These are phyloP conservation scores for Menidia menidia DNA, from an alignment of 2,797 vertebrate species.

Conservation along the genomic window DNA sequence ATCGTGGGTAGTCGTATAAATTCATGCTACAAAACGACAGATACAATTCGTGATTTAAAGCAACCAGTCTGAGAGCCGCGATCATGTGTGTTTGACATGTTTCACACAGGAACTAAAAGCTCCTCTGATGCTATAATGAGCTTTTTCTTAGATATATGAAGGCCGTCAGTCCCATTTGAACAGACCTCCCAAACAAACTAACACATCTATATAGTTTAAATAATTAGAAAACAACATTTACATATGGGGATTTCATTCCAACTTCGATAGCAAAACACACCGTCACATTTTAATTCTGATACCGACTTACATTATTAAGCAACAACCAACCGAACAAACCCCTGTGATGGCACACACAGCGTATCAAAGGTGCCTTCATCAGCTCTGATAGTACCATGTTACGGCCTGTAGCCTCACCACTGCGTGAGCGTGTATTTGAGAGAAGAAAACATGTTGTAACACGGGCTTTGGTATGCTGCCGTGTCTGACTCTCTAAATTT, in stretches of 20 bases:
- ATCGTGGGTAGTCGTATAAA: not conserved
- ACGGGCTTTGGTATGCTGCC: conserved; percentile 34
- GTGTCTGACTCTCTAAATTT: conserved; percentile 11
- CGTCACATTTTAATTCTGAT: not conserved
- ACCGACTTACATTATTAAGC: not conserved
- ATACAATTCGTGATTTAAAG: not conserved
- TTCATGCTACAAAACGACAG: not conserved
- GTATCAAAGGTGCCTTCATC: no score
- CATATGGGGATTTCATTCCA: not conserved
- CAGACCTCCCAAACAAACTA: no score
- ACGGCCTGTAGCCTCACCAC: not conserved
- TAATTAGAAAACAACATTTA: not conserved
- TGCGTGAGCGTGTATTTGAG: not conserved
- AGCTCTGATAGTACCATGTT: no score
- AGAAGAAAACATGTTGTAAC: conserved; percentile 28
- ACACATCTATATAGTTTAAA: not conserved
- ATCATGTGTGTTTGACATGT: no score
- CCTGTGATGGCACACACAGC: no score
- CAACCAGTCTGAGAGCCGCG: not conserved
- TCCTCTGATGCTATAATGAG: no score
- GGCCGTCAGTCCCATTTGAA: not conserved
- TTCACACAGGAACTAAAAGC: no score
- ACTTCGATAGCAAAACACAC: no score
- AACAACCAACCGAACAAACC: not conserved
- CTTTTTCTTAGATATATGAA: not conserved